A percentile compares a stretch with the other conserved stretches of the same genome.
These are phyloP conservation scores for Lepidocyrtoides sp. DNA, from an alignment of 2,888 invertebrate genomes.

Conservation along the genomic window DNA sequence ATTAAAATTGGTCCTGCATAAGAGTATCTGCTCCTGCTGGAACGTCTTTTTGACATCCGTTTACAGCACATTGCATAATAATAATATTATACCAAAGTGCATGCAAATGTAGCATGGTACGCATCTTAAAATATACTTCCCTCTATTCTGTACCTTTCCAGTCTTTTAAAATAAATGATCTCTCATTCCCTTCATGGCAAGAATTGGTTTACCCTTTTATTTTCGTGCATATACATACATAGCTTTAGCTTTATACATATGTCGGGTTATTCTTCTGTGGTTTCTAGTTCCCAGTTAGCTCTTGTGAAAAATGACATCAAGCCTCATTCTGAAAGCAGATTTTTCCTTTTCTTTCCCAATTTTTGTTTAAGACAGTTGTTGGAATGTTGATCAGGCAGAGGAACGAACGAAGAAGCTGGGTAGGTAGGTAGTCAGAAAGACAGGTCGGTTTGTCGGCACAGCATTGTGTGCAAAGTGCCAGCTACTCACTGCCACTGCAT, in stretches of 20 bases:
- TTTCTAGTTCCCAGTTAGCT: conserved; percentile 28
- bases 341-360: conserved; percentile 74
- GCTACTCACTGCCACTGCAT: too few species aligned
- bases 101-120: background rate
- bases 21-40: background rate
- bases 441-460: conserved; percentile 65
- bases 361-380: conserved; percentile 77
- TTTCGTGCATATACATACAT: background rate
- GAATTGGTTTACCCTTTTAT: conserved; percentile 12
- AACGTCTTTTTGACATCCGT: background rate
- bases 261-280: conserved; percentile 25
- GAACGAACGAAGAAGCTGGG: conserved; percentile 32
- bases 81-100: background rate
- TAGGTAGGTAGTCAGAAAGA: conserved; percentile 57
- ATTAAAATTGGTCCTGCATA: conserved; percentile 6
- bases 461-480: background rate
- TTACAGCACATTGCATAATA: background rate
- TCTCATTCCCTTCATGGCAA: background rate
- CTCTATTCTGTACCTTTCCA: background rate
- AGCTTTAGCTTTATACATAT: background rate
- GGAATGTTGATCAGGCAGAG: conserved; percentile 74
- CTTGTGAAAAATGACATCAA: conserved; percentile 66
- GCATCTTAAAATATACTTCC: background rate
- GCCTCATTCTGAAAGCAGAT: conserved; percentile 72
- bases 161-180: conserved; percentile 32